A percentile compares a stretch with the other conserved stretches of the same genome.
Conservation (phyloP, 2,888 invertebrate species). For the Stenodema calcarata region DNA sequence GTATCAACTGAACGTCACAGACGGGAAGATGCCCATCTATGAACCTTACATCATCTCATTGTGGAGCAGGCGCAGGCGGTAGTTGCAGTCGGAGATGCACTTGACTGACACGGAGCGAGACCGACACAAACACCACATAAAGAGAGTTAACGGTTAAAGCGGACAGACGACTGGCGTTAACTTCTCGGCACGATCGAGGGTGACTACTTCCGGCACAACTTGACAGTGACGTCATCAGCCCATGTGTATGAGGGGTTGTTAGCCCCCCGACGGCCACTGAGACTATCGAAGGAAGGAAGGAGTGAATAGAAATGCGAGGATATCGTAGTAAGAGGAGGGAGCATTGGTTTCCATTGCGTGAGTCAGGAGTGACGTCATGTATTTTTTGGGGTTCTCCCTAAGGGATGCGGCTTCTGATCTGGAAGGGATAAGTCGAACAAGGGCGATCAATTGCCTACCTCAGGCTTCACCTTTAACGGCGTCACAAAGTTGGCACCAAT, state of each 20-base stretch:
- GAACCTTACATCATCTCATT: background rate
- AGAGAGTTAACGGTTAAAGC: slow-evolving; percentile 12
- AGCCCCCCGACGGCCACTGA: background rate
- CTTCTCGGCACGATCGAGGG: slow-evolving; percentile 24
- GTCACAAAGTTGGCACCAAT: too few species aligned
- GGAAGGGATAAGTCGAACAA: background rate
- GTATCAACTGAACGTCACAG: background rate
- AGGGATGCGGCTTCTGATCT: background rate
- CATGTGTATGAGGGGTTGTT: slow-evolving; percentile 33
- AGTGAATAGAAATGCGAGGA: background rate
- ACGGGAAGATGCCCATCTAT: background rate
- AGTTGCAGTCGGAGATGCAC: background rate
- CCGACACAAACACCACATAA: background rate
- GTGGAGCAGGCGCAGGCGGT: background rate
- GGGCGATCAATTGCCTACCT: background rate
- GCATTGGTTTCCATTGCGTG: slow-evolving; percentile 5
- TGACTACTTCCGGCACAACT: slow-evolving; percentile 13
- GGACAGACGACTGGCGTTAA: slow-evolving; percentile 40
- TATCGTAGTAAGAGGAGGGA: background rate
- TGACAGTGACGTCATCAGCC: slow-evolving; percentile 24
- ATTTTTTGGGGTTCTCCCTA: background rate
- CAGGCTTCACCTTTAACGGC: too few species aligned
- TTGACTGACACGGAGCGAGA: background rate
- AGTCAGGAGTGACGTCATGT: slow-evolving; percentile 20
- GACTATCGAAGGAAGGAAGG: background rate